phyloP scores from a whole-genome alignment of 2,888 invertebrate species.

The Hydrotaea cyrtoneurina region DNA sequence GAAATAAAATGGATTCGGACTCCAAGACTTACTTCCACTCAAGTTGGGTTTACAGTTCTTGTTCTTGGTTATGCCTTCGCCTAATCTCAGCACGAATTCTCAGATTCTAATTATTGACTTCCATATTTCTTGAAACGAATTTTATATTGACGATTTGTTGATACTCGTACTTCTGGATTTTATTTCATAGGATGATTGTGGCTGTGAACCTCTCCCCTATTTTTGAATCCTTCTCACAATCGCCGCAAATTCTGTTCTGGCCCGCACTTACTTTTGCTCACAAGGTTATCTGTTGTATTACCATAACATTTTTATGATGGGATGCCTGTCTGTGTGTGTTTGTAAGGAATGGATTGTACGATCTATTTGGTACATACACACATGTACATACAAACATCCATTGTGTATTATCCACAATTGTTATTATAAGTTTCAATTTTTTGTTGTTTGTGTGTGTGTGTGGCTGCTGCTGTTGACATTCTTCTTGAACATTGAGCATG shows the following conservation, averaged over 20 bases:
- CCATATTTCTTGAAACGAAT: too few relatives aligned
- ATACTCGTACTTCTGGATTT: too few relatives aligned
- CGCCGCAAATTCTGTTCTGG: background rate
- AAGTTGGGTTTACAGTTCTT: too few relatives aligned
- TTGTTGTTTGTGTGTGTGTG: background rate
- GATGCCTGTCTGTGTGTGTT: background rate
- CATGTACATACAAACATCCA: background rate
- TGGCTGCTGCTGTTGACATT: conserved; percentile 28
- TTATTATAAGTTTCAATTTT: background rate
- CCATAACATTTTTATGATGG: background rate
- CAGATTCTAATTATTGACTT: too few relatives aligned
- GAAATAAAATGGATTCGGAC: too few relatives aligned
- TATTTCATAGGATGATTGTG: too few relatives aligned
- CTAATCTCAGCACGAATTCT: too few relatives aligned
- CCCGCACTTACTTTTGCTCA: conserved; percentile 9
- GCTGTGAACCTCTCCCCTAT: too few relatives aligned
- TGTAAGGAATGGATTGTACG: background rate
- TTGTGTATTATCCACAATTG: conserved; percentile 16
- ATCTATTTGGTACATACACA: background rate
- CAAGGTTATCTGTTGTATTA: conserved; percentile 54
- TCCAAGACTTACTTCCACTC: too few relatives aligned
- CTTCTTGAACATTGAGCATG: conserved; percentile 16
- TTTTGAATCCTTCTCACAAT: background rate
- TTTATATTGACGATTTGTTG: too few relatives aligned
- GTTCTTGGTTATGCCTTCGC: too few relatives aligned